These are phyloP conservation scores for Mantis religiosa DNA, from an alignment of 2,888 invertebrate genomes.

Conservation along the genomic window DNA sequence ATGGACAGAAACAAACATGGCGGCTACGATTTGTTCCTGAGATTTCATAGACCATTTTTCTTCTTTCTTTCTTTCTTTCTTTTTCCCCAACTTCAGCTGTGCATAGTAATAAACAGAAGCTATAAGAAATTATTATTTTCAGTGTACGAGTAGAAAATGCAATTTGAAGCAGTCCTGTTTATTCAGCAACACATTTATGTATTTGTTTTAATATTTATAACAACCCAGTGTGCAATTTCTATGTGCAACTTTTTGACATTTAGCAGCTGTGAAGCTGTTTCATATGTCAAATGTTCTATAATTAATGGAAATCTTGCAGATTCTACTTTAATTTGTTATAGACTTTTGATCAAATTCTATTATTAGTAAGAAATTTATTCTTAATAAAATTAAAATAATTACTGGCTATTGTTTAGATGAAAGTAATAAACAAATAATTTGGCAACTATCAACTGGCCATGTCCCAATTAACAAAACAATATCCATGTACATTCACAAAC, in stretches of 20 bases:
- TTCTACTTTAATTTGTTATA: neutral
- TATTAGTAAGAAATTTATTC: neutral
- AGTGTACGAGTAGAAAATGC: neutral
- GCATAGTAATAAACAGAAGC: neutral
- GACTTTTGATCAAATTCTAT: neutral
- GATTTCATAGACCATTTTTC: slow-evolving; percentile 28
- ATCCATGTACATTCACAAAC: neutral
- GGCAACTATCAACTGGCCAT: slow-evolving; percentile 19
- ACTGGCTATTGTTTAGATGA: neutral
- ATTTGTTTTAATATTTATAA: slow-evolving; percentile 1
- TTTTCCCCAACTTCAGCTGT: slow-evolving; percentile 21
- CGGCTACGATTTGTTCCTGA: slow-evolving; percentile 29
- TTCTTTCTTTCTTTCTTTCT: neutral
- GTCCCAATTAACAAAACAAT: neutral
- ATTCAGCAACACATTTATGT: neutral
- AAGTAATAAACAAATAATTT: slow-evolving; percentile 9
- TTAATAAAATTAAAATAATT: neutral
- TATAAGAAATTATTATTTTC: neutral
- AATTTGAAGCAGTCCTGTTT: neutral
- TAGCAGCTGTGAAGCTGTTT: neutral
- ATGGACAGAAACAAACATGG: slow-evolving; percentile 28
- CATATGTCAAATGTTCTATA: neutral
- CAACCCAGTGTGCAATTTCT: slow-evolving; percentile 17
- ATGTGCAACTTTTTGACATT: slow-evolving; percentile 11
- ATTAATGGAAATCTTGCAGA: neutral